These are phyloP conservation scores for Motacilla alba DNA, from an alignment of 2,113 vertebrate genomes.

Conservation along the genomic window DNA sequence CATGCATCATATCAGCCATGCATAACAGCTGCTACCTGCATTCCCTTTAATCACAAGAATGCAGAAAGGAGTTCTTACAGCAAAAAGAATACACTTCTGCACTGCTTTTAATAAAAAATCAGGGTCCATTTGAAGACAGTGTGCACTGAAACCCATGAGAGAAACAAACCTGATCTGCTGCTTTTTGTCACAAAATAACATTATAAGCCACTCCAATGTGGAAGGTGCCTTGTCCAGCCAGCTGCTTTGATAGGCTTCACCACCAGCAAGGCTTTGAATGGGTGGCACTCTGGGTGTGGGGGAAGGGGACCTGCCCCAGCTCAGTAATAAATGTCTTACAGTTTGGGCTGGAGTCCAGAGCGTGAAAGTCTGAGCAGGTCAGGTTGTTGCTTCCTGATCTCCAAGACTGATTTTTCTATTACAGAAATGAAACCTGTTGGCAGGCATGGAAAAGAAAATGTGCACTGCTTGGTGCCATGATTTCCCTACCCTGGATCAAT, in stretches of 20 bases:
- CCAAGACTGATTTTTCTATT: neutral
- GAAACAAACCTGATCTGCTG: neutral
- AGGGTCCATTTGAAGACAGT: neutral
- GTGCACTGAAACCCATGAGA: neutral
- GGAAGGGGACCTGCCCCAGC: neutral
- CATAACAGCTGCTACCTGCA: neutral
- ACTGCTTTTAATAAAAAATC: neutral
- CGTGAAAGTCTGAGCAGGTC: neutral
- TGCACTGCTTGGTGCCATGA: neutral
- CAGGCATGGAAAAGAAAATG: neutral
- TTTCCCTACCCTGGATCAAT: neutral
- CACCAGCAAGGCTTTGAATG: neutral
- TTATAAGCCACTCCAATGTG: neutral
- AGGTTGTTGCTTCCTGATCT: neutral
- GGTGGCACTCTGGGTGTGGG: neutral
- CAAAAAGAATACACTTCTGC: neutral
- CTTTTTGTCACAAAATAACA: neutral
- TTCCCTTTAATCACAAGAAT: neutral
- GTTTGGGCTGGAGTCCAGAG: neutral
- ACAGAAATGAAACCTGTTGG: neutral
- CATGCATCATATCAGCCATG: neutral
- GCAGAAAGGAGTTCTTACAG: neutral
- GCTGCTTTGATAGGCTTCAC: neutral
- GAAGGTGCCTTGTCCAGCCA: neutral
- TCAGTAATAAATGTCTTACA: neutral